phyloP scores from a whole-genome alignment of 2,888 invertebrate genomes.

The Lottia scabra region DNA sequence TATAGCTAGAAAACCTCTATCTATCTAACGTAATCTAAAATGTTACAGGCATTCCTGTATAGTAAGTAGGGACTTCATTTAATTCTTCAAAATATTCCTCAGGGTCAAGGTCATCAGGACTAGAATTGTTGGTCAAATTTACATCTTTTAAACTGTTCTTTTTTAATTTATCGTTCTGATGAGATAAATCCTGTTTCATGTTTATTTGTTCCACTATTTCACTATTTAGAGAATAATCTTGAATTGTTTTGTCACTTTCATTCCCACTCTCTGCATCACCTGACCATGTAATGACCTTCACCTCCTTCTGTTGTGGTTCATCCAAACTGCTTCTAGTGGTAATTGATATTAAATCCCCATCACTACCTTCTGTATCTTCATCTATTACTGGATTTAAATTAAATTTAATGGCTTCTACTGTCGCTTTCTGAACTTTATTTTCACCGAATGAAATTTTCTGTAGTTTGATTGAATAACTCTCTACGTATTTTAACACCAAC shows the following conservation, averaged over 20 bases:
- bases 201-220: not conserved
- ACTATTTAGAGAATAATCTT: slow-evolving; percentile 3
- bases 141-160: no score
- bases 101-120: no score
- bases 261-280: not conserved
- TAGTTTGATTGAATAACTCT: slow-evolving; percentile 49
- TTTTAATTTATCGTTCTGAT: no score
- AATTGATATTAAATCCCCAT: slow-evolving; percentile 22
- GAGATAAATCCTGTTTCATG: no score
- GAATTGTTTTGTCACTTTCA: not conserved
- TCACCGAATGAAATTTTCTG: slow-evolving; percentile 48
- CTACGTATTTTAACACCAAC: slow-evolving; percentile 56
- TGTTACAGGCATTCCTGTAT: not conserved
- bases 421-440: slow-evolving; percentile 46
- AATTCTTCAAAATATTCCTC: slow-evolving; percentile 38
- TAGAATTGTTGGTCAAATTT: no score
- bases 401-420: slow-evolving; percentile 44
- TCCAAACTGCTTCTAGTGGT: slow-evolving; percentile 12
- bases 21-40: no score
- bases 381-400: slow-evolving; percentile 29
- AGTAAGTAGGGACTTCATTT: slow-evolving; percentile 34
- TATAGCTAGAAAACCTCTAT: no score
- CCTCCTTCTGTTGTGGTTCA: not conserved
- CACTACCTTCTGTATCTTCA: slow-evolving; percentile 26
- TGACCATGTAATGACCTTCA: not conserved